Evolutionary conservation across 2,888 invertebrate genomes (phyloP), one percentile per base, ranked within the genome.

Genomic region (Theodoxus fluviatilis): DNA sequence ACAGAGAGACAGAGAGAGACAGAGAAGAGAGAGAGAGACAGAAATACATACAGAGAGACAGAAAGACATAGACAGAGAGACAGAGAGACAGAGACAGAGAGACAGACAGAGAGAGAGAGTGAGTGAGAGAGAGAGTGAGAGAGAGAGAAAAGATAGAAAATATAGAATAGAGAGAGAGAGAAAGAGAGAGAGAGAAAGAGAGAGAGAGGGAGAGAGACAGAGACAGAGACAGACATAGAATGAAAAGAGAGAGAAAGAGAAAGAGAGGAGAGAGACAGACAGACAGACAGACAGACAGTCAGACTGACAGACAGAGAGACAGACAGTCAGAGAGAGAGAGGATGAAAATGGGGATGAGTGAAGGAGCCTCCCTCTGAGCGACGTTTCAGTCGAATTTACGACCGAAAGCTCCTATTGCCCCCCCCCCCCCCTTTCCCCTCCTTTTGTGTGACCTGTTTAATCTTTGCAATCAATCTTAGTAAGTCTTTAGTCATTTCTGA

Each of bases 81-180:
- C 9, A 63, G 65, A 37, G 38, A 37, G 15, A 64, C n/a, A 37
- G 38, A 64, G 65, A 37, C n/a, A 64, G 38, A 37, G 38, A 64
- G 38, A 37, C 37, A 64, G 38, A 64, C n/a, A 63, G 33, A 63
- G 63, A 63, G 33, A 63, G 63, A 63, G 33, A 63, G 33, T 28
- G 33, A 63, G 63, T 28, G 33, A 63, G 63, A 63, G 33, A 63
- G 63, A 63, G 33, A 63, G 63, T 28, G 33, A 63, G 63, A 63
- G 33, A 63, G 63, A 63, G n/a, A 63, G 63, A 57, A 43, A 43
- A 12, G 43, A 15, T 43, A 43, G 15, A 43, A 22, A 18, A 22
- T 22, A 18, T 55, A 22, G 9, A 15, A 22, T 22, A 55, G 55
- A 18, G 25, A 55, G 25, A 22, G 25, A 22, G 15, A 22, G 55